Evolutionary conservation across 2,888 invertebrate genomes (phyloP).

Genomic region (Leptarthrus brevirostris): DNA sequence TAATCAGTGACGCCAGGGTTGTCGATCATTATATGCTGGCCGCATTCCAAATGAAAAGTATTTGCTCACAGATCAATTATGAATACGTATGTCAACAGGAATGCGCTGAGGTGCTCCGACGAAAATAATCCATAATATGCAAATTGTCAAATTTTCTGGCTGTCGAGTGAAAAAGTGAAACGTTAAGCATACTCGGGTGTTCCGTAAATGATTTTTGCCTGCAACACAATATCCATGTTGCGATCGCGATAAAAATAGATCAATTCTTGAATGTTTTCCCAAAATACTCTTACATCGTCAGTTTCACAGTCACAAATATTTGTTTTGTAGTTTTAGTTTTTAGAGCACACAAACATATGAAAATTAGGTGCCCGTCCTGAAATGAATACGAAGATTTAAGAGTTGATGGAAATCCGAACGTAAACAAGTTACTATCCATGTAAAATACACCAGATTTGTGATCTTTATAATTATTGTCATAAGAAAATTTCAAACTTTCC

Average conservation of each 20-base stretch:
- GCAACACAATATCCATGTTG: constrained; percentile 48
- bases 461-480: no score
- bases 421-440: no score
- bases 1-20: background rate
- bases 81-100: constrained; percentile 8
- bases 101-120: background rate
- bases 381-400: no score
- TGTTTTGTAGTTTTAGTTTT: no score
- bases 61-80: constrained; percentile 13
- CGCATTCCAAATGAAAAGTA: constrained; percentile 3
- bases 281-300: constrained; percentile 19
- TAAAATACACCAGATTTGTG: no score
- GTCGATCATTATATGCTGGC: constrained; percentile 1
- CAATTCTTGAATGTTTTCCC: constrained; percentile 37
- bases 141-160: constrained; percentile 9
- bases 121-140: constrained; percentile 6
- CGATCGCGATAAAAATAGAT: constrained; percentile 34
- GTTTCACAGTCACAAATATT: background rate
- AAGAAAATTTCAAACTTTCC: no score
- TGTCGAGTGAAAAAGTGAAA: constrained; percentile 10
- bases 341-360: no score
- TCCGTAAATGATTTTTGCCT: constrained; percentile 22
- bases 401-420: no score
- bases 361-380: no score
- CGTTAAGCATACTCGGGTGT: background rate